Percentiles rank a stretch among this genome's conserved stretches.
These are phyloP conservation scores for Oreochromis spilurus DNA, from an alignment of 2,113 vertebrate species.

Conservation along the genomic window DNA sequence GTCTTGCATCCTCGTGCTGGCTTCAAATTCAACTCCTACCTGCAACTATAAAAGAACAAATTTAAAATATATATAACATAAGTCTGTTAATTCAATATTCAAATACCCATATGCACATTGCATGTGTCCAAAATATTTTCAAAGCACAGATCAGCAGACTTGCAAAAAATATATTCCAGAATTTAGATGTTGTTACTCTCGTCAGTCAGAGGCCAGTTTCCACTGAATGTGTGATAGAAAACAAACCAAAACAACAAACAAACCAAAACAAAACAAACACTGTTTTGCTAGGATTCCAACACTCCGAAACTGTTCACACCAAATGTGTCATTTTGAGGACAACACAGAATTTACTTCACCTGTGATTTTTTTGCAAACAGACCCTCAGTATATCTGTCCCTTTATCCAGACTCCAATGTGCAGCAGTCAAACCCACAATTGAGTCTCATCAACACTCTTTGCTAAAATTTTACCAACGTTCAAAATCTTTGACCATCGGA, in stretches of 20 bases:
- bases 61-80: neutral
- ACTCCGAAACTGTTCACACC: neutral
- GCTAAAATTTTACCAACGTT: neutral
- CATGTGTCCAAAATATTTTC: neutral
- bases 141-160: neutral
- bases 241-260: neutral
- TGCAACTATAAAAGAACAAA: constrained; percentile 74
- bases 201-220: neutral
- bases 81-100: neutral
- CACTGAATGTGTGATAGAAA: neutral
- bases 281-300: neutral
- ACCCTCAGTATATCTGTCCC: neutral
- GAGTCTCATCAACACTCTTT: neutral
- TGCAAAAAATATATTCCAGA: neutral
- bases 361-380: neutral
- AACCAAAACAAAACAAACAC: neutral
- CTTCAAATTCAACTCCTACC: constrained; percentile 88
- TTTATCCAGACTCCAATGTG: neutral
- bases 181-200: neutral
- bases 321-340: neutral
- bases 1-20: constrained; percentile 85
- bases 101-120: neutral
- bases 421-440: neutral
- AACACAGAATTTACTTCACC: neutral
- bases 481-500: neutral